Percentiles rank a stretch among this genome's conserved stretches.
Conservation (phyloP, 2,888 invertebrate species). For the Agriopis aurantiaria region DNA sequence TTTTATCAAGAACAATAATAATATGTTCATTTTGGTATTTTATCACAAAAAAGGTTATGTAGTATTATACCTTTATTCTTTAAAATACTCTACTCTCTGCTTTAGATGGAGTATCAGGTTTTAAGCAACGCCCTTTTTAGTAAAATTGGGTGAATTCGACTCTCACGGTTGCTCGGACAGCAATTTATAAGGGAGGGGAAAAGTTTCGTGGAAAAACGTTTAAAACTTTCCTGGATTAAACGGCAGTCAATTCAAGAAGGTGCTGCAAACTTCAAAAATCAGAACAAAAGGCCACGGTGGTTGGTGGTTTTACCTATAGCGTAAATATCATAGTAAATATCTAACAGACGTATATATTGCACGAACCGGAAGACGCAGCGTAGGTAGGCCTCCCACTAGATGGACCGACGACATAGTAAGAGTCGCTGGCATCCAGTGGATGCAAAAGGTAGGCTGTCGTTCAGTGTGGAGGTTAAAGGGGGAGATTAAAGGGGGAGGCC, state of each 20-base stretch:
- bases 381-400: no score
- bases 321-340: no score
- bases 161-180: slow-evolving; percentile 13
- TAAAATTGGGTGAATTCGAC: slow-evolving; percentile 19
- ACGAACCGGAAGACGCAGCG: no score
- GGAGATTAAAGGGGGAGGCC: no score
- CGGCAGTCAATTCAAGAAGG: slow-evolving; percentile 18
- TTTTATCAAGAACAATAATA: no score
- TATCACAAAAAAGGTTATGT: no score
- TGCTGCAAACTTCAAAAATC: slow-evolving; percentile 12
- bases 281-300: neutral
- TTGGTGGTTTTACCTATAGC: neutral
- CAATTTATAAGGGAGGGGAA: slow-evolving; percentile 33
- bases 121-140: slow-evolving; percentile 4
- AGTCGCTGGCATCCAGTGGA: no score
- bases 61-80: neutral
- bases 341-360: no score
- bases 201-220: slow-evolving; percentile 38
- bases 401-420: no score
- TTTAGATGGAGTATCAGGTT: slow-evolving; percentile 10
- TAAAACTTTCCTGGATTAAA: slow-evolving; percentile 34
- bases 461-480: no score
- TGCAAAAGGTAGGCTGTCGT: no score
- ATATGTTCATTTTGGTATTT: no score
- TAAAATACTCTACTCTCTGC: neutral